A percentile compares a stretch with the other conserved stretches of the same genome.
Evolutionary conservation across 2,113 vertebrate genomes (phyloP).

Genomic region (Scopus umbretta): DNA sequence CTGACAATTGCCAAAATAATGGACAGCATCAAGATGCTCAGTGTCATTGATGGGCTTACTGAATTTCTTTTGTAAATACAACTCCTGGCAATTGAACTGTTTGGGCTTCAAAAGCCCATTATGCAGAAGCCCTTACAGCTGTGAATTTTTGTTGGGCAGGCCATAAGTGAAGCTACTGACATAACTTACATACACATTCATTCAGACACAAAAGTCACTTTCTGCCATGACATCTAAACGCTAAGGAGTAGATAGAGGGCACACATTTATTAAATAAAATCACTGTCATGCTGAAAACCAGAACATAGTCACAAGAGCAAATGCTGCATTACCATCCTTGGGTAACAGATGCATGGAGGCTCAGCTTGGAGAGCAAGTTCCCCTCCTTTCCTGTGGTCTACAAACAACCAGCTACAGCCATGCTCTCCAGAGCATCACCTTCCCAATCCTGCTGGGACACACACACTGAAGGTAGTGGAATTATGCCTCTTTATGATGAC

Average conservation of each 20-base stretch:
- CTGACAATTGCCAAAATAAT: not conserved
- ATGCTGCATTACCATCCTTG: not conserved
- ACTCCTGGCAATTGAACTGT: not conserved
- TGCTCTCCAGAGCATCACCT: not conserved
- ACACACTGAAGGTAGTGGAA: not conserved
- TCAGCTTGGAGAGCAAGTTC: not conserved
- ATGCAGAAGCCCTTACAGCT: not conserved
- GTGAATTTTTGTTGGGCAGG: not conserved
- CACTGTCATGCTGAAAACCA: not conserved
- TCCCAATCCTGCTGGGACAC: not conserved
- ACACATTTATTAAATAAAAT: not conserved
- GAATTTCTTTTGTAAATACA: not conserved
- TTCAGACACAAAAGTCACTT: slow-evolving; percentile 23
- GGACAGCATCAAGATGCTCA: not conserved
- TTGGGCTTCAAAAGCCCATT: not conserved
- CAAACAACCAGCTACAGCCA: not conserved
- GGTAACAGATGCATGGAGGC: not conserved
- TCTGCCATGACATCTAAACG: not conserved
- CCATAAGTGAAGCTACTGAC: not conserved
- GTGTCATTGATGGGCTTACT: not conserved
- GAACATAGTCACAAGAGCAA: not conserved
- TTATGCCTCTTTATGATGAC: not conserved
- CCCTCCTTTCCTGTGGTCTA: not conserved
- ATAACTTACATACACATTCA: not conserved
- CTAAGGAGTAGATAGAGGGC: not conserved